These are phyloP conservation scores for Trachelus stipa DNA, from an alignment of 2,888 invertebrate genomes.

Conservation along the genomic window DNA sequence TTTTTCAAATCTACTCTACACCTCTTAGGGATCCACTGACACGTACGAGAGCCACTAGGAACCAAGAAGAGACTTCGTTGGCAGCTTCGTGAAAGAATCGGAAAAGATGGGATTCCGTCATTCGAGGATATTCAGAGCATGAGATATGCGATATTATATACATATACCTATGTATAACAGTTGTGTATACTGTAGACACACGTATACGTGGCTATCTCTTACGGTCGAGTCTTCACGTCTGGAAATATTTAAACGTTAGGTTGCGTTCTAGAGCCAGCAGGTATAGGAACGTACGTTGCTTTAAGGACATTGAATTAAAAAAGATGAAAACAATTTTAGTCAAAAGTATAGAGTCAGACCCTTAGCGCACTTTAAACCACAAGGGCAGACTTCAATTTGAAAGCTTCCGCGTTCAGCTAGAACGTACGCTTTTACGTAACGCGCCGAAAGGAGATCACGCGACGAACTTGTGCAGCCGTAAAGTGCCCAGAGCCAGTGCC, in stretches of 20 bases:
- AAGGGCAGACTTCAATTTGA: constrained; percentile 2
- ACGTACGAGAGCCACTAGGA: background rate
- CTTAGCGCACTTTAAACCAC: background rate
- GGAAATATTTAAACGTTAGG: background rate
- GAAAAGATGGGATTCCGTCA: background rate
- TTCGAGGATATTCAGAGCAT: background rate
- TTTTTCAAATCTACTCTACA: background rate
- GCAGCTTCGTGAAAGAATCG: background rate
- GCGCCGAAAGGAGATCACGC: background rate
- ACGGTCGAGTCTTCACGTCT: background rate
- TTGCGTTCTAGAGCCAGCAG: background rate
- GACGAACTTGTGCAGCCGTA: constrained; percentile 8
- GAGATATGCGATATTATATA: background rate
- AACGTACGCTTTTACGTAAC: constrained; percentile 2
- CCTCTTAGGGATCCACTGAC: background rate
- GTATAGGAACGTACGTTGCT: background rate
- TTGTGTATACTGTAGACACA: background rate
- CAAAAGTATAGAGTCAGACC: background rate
- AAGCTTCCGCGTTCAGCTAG: background rate
- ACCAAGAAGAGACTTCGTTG: background rate
- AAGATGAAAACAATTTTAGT: background rate
- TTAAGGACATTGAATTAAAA: background rate
- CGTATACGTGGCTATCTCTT: background rate
- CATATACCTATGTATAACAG: background rate
- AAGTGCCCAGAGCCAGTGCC: constrained; percentile 2